Conservation (phyloP, 2,888 invertebrate species). For the Dysmachus trigonus region DNA sequence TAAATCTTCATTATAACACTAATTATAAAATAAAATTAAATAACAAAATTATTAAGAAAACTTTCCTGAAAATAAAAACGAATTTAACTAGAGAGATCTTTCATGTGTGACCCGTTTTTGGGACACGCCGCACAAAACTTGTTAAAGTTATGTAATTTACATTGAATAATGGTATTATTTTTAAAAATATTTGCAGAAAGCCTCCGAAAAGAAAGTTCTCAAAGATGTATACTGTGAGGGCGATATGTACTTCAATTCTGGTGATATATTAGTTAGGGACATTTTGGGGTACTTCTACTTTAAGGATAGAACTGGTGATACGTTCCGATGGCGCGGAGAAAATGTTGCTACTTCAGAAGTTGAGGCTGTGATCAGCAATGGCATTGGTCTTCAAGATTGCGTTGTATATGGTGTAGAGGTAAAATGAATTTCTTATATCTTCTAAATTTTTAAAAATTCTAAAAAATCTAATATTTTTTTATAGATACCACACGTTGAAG, state of each 20-base stretch:
- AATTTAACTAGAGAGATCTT: no score
- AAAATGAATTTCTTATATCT: constrained; percentile 54
- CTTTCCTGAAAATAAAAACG: no score
- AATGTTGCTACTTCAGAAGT: constrained; percentile 97
- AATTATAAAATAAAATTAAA: no score
- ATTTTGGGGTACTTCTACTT: constrained; percentile 94
- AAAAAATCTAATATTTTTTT: neutral
- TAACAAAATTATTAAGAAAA: no score
- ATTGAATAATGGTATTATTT: neutral
- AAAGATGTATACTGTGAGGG: constrained; percentile 84
- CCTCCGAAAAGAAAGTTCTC: constrained; percentile 86
- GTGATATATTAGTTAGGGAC: constrained; percentile 90
- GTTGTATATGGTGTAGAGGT: constrained; percentile 94
- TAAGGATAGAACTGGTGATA: constrained; percentile 88
- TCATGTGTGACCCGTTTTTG: no score
- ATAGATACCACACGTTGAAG: constrained; percentile 81
- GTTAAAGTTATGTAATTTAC: no score
- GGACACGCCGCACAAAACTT: no score
- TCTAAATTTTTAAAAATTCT: neutral
- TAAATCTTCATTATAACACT: no score
- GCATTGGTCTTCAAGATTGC: constrained; percentile 77
- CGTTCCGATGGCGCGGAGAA: constrained; percentile 93
- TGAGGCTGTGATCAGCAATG: constrained; percentile 85
- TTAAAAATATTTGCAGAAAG: constrained; percentile 66
- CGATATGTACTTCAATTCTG: constrained; percentile 90